Evolutionary conservation across 1,140 invertebrate species (phyloP).

Genomic region (Macrostomum lignano): DNA sequence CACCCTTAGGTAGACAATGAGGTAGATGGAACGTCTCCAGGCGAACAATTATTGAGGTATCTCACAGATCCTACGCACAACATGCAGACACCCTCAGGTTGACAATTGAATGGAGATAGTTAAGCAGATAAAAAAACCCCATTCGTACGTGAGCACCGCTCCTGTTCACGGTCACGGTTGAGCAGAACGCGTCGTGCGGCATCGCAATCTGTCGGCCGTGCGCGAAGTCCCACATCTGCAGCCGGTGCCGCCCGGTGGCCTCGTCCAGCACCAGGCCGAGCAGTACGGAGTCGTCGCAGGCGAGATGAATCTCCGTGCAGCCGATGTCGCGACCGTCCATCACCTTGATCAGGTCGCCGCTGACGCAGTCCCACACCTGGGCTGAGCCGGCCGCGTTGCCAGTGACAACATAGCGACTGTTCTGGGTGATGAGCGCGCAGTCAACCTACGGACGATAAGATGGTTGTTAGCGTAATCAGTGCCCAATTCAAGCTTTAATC

Average conservation of each 20-base stretch:
- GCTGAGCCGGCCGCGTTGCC: conserved; percentile 22
- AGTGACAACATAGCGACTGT: conserved; percentile 20
- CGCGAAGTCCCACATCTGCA: conserved; percentile 25
- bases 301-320: conserved; percentile 22
- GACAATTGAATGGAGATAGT: too few species aligned
- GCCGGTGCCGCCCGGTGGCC: conserved; percentile 2
- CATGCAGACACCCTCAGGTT: too few species aligned
- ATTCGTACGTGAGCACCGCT: too few species aligned
- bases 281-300: conserved; percentile 17
- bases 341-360: conserved; percentile 21
- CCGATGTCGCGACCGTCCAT: conserved; percentile 23
- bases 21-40: too few species aligned
- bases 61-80: too few species aligned
- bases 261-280: conserved; percentile 24
- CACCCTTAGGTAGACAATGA: too few species aligned
- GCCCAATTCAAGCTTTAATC: too few species aligned
- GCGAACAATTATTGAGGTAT: too few species aligned
- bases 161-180: too few species aligned
- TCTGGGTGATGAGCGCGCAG: conserved; percentile 19
- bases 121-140: too few species aligned
- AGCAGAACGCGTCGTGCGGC: conserved; percentile 16
- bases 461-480: too few species aligned
- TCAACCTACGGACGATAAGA: too few species aligned
- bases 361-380: conserved; percentile 27
- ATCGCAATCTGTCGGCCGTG: conserved; percentile 21